Percentiles rank a stretch among this genome's conserved stretches.
Evolutionary conservation across 2,113 vertebrate species (phyloP).

Genomic region (Dunckerocampus dactyliophorus): DNA sequence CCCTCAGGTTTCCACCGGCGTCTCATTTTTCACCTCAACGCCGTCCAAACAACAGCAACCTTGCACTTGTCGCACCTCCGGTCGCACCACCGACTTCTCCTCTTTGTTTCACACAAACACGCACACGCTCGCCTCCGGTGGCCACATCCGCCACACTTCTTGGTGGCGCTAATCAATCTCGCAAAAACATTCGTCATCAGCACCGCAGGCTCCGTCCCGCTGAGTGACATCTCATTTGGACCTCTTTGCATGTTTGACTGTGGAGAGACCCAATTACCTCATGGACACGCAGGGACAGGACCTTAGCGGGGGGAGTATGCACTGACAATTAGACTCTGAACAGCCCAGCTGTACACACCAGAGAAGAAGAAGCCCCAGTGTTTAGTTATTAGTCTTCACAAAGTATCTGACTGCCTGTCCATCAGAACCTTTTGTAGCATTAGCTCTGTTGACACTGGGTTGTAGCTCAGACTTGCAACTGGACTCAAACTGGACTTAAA

Average conservation of each 20-base stretch:
- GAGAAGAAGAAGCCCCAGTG: conserved; percentile 3
- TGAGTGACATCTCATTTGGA: conserved; percentile 72
- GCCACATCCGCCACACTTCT: conserved; percentile 67
- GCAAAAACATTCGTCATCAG: conserved; percentile 79
- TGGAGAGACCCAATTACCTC: conserved; percentile 67
- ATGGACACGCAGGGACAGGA: conserved; percentile 53
- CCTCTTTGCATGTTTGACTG: conserved; percentile 64
- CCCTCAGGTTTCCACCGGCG: conserved; percentile 17
- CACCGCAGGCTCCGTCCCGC: conserved; percentile 62
- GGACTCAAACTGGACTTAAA: too few relatives aligned
- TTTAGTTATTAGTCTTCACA: neutral
- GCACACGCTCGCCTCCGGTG: conserved; percentile 43
- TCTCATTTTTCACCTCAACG: conserved; percentile 56
- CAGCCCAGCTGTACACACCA: conserved; percentile 58
- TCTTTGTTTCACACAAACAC: conserved; percentile 18
- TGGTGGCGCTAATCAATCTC: conserved; percentile 83
- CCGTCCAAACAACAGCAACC: conserved; percentile 39
- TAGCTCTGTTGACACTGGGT: too few relatives aligned
- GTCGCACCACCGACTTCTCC: conserved; percentile 27
- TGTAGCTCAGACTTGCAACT: too few relatives aligned
- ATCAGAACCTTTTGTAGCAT: neutral
- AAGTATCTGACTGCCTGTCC: neutral
- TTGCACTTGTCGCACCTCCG: conserved; percentile 11
- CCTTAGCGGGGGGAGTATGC: conserved; percentile 51
- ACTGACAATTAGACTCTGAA: conserved; percentile 65